phyloP scores from a whole-genome alignment of 2,113 vertebrate species.

The Brevimyrus niger region DNA sequence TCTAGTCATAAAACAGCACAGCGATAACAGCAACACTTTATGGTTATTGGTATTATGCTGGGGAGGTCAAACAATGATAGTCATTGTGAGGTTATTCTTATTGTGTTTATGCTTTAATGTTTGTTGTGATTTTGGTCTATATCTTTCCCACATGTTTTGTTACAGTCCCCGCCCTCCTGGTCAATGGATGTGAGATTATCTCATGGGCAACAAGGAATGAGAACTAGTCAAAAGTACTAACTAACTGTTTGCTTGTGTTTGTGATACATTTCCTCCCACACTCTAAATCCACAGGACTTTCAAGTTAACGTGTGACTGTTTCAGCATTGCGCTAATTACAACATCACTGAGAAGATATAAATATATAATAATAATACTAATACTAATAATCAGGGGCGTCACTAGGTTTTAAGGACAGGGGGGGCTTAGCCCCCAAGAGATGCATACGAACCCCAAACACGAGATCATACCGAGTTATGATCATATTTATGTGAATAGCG shows the following conservation, averaged over 20 bases:
- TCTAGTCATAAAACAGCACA: background rate
- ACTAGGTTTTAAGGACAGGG: no score
- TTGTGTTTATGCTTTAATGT: background rate
- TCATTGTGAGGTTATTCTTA: background rate
- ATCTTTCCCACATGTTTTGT: background rate
- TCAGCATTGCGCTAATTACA: background rate
- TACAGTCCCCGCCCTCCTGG: background rate
- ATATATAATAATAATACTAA: background rate
- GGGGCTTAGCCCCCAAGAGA: no score
- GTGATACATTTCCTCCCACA: background rate
- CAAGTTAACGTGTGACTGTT: background rate
- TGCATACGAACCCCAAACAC: no score
- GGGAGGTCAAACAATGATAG: background rate
- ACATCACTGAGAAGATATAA: background rate
- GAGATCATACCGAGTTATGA: no score
- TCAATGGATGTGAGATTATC: background rate
- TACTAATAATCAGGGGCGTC: no score
- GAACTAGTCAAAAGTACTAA: background rate
- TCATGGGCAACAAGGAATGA: background rate
- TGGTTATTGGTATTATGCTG: background rate
- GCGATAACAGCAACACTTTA: background rate
- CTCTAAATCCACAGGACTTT: background rate
- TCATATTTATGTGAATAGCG: no score
- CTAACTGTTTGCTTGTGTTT: background rate
- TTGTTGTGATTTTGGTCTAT: background rate